Evolutionary conservation across 2,113 vertebrate genomes (phyloP).

Genomic region (Perca fluviatilis): DNA sequence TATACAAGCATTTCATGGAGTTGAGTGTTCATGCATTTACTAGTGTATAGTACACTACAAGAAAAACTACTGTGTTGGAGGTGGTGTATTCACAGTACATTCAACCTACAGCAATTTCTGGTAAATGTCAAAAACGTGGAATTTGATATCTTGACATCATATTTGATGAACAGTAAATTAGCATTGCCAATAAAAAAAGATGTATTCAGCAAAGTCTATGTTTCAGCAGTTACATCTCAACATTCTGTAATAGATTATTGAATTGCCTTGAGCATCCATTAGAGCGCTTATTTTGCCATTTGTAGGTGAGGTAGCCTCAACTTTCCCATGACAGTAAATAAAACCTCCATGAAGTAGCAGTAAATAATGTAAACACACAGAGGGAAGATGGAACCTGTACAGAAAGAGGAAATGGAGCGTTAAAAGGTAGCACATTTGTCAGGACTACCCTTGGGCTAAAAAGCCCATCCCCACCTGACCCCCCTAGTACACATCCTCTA

Average conservation of each 20-base stretch:
- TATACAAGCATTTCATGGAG: constrained; percentile 63
- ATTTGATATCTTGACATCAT: neutral
- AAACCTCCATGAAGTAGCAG: constrained; percentile 67
- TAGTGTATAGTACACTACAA: constrained; percentile 1
- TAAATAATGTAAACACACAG: constrained; percentile 80
- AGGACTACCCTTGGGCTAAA: constrained; percentile 64
- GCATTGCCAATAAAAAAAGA: neutral
- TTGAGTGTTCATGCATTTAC: constrained; percentile 37
- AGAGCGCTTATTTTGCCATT: constrained; percentile 46
- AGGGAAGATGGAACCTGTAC: constrained; percentile 53
- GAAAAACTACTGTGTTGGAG: neutral
- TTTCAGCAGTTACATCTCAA: neutral
- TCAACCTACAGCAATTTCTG: neutral
- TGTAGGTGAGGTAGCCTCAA: constrained; percentile 13
- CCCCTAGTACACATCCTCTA: constrained; percentile 17
- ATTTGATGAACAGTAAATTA: constrained; percentile 10
- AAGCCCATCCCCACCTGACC: constrained; percentile 32
- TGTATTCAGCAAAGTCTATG: neutral
- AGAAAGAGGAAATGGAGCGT: constrained; percentile 76
- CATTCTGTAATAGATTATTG: neutral
- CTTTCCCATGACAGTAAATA: constrained; percentile 70
- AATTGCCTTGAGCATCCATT: constrained; percentile 27
- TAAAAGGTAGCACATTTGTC: constrained; percentile 76
- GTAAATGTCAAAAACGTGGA: constrained; percentile 20
- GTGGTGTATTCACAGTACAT: neutral